Base-by-base conservation (phyloP, 30 jellyfish, hydroid and myxozoan species). In the Hydractinia symbiolongicarpus region DNA sequence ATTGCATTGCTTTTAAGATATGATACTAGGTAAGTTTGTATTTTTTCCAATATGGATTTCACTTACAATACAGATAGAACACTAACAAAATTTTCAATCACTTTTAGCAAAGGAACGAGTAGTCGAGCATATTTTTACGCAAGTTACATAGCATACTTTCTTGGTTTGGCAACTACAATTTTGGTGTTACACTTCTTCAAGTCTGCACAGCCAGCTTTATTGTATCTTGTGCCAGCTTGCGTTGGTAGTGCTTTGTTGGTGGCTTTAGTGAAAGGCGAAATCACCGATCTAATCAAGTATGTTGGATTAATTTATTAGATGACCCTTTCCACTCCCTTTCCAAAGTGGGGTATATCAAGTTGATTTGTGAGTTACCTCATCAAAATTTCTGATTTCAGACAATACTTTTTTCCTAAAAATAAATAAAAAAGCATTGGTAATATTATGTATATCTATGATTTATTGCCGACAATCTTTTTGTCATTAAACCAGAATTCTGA, bases 191-290 rank as follows among this genome's bases (percentile, higher is more conserved):
- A 91, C 72, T 60, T 86, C 64, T 91, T 91, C 85, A 82, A 86
- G 66, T 83, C 97, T 4, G 97, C 97, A 51, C 97, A 91, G 55
- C 97, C 97, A 4, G 97, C 97, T 10, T 70, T 91, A 79, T 77
- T 91, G 49, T 91, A 91, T 70, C 96, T 91, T 68, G 97, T 91
- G 60, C 97, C 97, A 17, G 97, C 97, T 2, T 91, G 97, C 74
- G 77, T 91, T 83, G 97, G 97, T 52, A 86, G 96, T 83, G 97
- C 97, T 21, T 76, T 91, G 14, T 55, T 86, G 16, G 86, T 82
- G 52, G 97, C 97, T 5, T 77, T 91, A 11, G 81, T 91, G 60
- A 82, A 79, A 77, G 96, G 97, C 77, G 97, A 91, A 83, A 61
- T 91, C 4, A 16, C 96, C 0, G 97, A 91, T 55, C 78, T 91